Conservation (phyloP, 2,888 invertebrate genomes). For the Hemithea aestivaria region DNA sequence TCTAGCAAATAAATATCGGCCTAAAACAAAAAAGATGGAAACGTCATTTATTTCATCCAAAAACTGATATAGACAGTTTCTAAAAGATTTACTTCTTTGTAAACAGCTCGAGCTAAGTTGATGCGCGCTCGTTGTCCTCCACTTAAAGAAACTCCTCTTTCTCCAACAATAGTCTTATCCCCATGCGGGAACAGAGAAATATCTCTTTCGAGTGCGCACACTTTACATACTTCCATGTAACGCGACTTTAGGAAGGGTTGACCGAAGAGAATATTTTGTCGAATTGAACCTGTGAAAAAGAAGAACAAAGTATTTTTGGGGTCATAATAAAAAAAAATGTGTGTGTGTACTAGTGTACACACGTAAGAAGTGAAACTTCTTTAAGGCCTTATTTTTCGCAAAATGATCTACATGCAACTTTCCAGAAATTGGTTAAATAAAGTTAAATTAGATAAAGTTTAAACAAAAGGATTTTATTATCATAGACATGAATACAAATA, state of each 20-base stretch:
- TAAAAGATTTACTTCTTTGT: constrained; percentile 79
- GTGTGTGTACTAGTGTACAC: no score
- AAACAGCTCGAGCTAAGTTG: constrained; percentile 82
- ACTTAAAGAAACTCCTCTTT: constrained; percentile 89
- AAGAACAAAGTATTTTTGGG: no score
- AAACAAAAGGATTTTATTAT: no score
- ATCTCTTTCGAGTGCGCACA: constrained; percentile 86
- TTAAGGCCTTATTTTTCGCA: no score
- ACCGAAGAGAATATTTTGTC: constrained; percentile 96
- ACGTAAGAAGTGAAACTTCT: no score
- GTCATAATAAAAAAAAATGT: no score
- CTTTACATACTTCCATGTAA: constrained; percentile 83
- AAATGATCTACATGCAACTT: no score
- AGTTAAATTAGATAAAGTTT: no score
- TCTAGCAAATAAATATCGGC: constrained; percentile 87
- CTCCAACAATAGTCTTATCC: constrained; percentile 91
- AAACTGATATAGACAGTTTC: no score
- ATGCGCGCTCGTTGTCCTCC: constrained; percentile 89
- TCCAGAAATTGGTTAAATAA: no score
- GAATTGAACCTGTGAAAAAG: constrained; percentile 80
- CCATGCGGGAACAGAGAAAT: constrained; percentile 87
- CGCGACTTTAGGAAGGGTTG: constrained; percentile 79
- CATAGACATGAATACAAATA: no score
- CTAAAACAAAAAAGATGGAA: constrained; percentile 47
- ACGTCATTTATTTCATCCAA: no score